Percentiles rank a stretch among this genome's conserved stretches.
These are phyloP conservation scores for Omphaloscelis lunosa DNA, from an alignment of 2,888 invertebrate species.

Conservation along the genomic window DNA sequence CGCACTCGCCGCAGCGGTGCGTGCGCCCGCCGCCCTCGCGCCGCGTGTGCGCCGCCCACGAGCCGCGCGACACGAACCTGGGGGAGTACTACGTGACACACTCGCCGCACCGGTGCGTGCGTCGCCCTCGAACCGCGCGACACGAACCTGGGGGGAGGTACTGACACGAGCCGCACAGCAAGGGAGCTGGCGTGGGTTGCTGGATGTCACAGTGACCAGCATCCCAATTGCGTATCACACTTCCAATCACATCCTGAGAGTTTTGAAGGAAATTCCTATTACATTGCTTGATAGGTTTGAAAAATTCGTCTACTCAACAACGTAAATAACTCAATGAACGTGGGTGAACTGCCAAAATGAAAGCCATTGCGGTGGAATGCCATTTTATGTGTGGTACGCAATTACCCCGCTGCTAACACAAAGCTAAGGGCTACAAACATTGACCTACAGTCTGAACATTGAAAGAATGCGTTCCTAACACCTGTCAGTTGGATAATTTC, in stretches of 20 bases:
- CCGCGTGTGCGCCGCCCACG: conserved; percentile 92
- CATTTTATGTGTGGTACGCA: background rate
- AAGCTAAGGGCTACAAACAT: background rate
- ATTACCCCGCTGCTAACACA: background rate
- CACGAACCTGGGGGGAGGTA: no score
- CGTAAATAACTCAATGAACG: no score
- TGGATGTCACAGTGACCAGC: background rate
- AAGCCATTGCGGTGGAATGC: background rate
- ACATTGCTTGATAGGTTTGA: background rate
- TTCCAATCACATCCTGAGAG: no score
- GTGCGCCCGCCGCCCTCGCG: conserved; percentile 92
- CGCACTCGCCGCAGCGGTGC: conserved; percentile 91
- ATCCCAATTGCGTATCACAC: background rate
- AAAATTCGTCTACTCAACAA: background rate
- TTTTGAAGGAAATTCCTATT: background rate
- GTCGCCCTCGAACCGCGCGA: no score
- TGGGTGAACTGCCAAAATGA: background rate
- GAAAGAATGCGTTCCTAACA: no score
- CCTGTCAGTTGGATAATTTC: no score
- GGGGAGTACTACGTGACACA: no score
- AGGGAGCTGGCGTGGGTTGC: background rate
- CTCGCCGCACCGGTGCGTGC: no score
- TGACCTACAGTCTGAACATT: background rate
- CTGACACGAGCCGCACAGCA: no score
- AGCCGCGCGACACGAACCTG: conserved; percentile 84